Evolutionary conservation across 2,113 vertebrate genomes (phyloP).

Genomic region (Prietella phreatophila): DNA sequence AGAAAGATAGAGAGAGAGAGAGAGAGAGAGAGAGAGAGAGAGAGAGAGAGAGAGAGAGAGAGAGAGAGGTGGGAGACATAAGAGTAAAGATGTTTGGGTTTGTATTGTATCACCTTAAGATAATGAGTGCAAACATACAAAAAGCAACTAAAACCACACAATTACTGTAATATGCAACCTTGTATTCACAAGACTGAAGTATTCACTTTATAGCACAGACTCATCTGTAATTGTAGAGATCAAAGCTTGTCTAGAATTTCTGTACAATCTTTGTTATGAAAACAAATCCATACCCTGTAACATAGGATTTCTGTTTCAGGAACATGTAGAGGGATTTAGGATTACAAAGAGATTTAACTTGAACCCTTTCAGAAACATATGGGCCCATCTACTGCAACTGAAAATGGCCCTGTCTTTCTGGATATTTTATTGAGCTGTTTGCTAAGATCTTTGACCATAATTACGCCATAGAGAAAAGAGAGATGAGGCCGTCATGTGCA

Average conservation of each 20-base stretch:
- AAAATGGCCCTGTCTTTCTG: too few species aligned
- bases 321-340: not conserved
- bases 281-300: not conserved
- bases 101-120: not conserved
- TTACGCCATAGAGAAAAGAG: too few species aligned
- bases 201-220: not conserved
- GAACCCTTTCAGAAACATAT: not conserved
- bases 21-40: not conserved
- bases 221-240: not conserved
- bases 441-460: not conserved
- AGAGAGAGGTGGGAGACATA: not conserved
- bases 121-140: not conserved
- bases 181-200: not conserved
- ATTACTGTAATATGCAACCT: not conserved
- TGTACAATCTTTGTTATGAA: not conserved
- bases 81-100: not conserved
- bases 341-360: not conserved
- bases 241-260: not conserved
- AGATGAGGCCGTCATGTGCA: not conserved
- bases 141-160: not conserved
- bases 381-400: too few species aligned
- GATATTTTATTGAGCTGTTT: not conserved
- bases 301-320: not conserved
- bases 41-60: not conserved
- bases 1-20: too few species aligned